Evolutionary conservation across 2,113 vertebrate genomes (phyloP).

Genomic region (Nerophis ophidion): DNA sequence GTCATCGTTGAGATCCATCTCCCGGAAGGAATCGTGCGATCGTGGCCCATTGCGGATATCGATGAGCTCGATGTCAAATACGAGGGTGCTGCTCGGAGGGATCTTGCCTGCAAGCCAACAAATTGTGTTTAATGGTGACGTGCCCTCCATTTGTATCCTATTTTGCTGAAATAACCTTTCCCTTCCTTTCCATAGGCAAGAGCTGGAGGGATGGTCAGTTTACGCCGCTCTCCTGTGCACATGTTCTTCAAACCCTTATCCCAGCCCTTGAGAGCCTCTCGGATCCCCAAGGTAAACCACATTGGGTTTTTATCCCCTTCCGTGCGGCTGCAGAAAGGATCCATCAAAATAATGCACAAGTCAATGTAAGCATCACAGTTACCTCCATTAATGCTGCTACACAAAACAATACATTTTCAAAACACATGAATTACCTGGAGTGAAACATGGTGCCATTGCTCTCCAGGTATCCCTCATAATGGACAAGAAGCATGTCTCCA

Average conservation of each 20-base stretch:
- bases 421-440: slow-evolving; percentile 79
- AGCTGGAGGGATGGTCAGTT: slow-evolving; percentile 81
- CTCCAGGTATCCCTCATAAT: slow-evolving; percentile 86
- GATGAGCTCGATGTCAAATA: slow-evolving; percentile 90
- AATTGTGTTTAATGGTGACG: neutral
- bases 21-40: slow-evolving; percentile 91
- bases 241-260: slow-evolving; percentile 88
- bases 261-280: slow-evolving; percentile 89
- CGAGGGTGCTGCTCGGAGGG: slow-evolving; percentile 84
- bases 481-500: slow-evolving; percentile 88
- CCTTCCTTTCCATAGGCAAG: slow-evolving; percentile 94
- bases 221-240: slow-evolving; percentile 89
- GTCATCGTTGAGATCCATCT: slow-evolving; percentile 97
- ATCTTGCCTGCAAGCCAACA: slow-evolving; percentile 79
- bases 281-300: slow-evolving; percentile 92
- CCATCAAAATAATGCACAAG: slow-evolving; percentile 4
- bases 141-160: no score
- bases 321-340: slow-evolving; percentile 72
- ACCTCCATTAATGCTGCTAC: neutral
- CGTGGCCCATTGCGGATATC: slow-evolving; percentile 93
- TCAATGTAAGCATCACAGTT: neutral
- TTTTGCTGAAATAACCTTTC: slow-evolving; percentile 75
- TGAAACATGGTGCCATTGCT: slow-evolving; percentile 88
- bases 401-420: neutral
- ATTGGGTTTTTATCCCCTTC: slow-evolving; percentile 85